Evolutionary conservation across 2,888 invertebrate genomes (phyloP).

Genomic region (Scaptomyza parva): DNA sequence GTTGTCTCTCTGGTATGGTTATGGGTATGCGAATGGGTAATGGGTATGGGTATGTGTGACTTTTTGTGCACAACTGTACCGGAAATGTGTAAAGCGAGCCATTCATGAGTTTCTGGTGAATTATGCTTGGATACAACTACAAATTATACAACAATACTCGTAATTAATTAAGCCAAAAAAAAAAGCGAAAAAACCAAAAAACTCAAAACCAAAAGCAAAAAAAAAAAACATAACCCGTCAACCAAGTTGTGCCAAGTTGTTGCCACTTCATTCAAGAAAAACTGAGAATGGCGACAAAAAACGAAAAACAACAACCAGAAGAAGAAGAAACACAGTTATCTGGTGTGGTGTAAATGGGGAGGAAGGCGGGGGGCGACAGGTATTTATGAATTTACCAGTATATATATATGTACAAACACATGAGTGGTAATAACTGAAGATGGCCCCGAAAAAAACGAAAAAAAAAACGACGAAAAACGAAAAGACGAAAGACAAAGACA

Average conservation of each 20-base stretch:
- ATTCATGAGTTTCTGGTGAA: constrained; percentile 61
- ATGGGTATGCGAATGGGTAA: too few relatives aligned
- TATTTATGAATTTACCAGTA: constrained; percentile 46
- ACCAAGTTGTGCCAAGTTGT: constrained; percentile 48
- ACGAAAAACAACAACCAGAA: background rate
- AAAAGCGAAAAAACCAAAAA: too few relatives aligned
- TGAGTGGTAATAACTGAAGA: constrained; percentile 51
- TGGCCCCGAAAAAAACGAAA: constrained; percentile 30
- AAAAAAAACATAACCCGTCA: constrained; percentile 13
- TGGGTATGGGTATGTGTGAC: background rate
- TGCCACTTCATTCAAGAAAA: constrained; percentile 75
- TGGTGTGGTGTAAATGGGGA: background rate
- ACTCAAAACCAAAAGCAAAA: too few relatives aligned
- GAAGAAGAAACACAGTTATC: constrained; percentile 56
- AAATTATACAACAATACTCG: constrained; percentile 77
- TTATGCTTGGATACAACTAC: constrained; percentile 58
- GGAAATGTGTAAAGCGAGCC: constrained; percentile 62
- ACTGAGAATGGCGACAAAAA: constrained; percentile 59
- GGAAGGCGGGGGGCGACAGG: background rate
- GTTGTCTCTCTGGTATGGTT: too few relatives aligned
- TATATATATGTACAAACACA: constrained; percentile 2
- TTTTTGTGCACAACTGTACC: constrained; percentile 56
- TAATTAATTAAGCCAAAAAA: constrained; percentile 74
- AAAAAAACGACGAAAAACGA: constrained; percentile 18
- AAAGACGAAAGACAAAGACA: constrained; percentile 49